These are phyloP conservation scores for Uria aalge DNA, from an alignment of 2,113 vertebrate genomes.

Conservation along the genomic window DNA sequence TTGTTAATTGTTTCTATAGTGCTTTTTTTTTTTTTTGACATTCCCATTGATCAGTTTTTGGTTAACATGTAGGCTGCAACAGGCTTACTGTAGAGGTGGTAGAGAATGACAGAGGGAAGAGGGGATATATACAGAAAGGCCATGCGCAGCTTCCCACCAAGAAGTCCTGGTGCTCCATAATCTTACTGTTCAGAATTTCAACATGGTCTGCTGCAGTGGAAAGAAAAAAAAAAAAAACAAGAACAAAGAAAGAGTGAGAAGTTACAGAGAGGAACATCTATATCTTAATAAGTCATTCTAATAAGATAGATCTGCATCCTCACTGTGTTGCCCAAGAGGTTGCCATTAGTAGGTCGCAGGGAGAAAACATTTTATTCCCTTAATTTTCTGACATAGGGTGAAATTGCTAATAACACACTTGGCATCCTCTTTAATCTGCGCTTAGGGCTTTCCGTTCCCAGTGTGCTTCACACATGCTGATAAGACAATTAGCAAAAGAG, in stretches of 20 bases:
- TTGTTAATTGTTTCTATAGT: slow-evolving; percentile 73
- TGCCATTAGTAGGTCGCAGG: background rate
- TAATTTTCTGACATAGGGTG: background rate
- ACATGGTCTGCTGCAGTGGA: slow-evolving; percentile 80
- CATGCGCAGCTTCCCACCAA: slow-evolving; percentile 84
- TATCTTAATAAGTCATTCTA: background rate
- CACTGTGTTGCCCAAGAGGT: background rate
- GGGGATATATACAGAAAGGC: slow-evolving; percentile 81
- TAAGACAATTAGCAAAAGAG: background rate
- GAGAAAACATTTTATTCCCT: background rate
- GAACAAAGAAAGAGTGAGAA: slow-evolving; percentile 23
- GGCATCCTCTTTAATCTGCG: background rate
- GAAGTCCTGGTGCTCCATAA: slow-evolving; percentile 83
- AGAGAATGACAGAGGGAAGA: slow-evolving; percentile 77
- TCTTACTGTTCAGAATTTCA: slow-evolving; percentile 88
- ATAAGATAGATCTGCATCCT: background rate
- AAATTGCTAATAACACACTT: background rate
- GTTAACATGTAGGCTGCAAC: slow-evolving; percentile 88
- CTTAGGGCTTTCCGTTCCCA: background rate
- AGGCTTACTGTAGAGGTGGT: slow-evolving; percentile 89
- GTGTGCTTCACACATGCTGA: background rate
- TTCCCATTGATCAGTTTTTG: slow-evolving; percentile 76
- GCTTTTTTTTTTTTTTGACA: slow-evolving; percentile 72
- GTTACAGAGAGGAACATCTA: background rate
- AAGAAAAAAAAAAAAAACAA: background rate